These are phyloP conservation scores for Mugil cephalus DNA, from an alignment of 2,113 vertebrate genomes.

Conservation along the genomic window DNA sequence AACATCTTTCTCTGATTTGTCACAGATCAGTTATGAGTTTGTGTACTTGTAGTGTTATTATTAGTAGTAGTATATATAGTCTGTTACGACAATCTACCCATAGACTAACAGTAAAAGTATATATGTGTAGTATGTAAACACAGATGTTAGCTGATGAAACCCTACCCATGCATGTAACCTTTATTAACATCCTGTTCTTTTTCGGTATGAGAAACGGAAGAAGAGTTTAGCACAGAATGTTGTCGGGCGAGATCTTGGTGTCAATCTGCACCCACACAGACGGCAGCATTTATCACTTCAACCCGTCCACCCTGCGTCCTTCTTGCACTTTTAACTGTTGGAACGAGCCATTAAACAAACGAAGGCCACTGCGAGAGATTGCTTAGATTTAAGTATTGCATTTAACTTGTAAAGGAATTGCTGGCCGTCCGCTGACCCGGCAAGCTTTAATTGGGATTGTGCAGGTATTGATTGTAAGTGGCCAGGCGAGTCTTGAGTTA, in stretches of 20 bases:
- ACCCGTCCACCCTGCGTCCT: slow-evolving; percentile 52
- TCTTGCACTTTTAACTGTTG: slow-evolving; percentile 75
- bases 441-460: slow-evolving; percentile 86
- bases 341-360: slow-evolving; percentile 79
- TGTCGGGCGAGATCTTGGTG: slow-evolving; percentile 4
- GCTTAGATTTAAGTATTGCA: slow-evolving; percentile 83
- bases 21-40: too few relatives aligned
- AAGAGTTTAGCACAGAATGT: slow-evolving; percentile 5
- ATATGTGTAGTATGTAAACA: neutral
- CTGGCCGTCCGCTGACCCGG: slow-evolving; percentile 84
- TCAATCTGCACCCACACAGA: slow-evolving; percentile 22
- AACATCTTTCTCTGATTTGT: neutral
- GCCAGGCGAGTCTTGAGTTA: slow-evolving; percentile 81
- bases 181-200: neutral
- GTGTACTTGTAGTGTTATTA: neutral
- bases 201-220: slow-evolving; percentile 13
- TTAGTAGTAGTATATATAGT: neutral
- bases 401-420: slow-evolving; percentile 86
- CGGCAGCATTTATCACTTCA: slow-evolving; percentile 39
- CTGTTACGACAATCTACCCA: slow-evolving; percentile 3
- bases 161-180: neutral
- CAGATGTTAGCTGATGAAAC: slow-evolving; percentile 9
- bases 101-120: slow-evolving; percentile 5
- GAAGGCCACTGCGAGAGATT: slow-evolving; percentile 82
- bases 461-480: slow-evolving; percentile 84